phyloP scores from a whole-genome alignment of 2,797 vertebrate genomes.

The Rhincodon typus region DNA sequence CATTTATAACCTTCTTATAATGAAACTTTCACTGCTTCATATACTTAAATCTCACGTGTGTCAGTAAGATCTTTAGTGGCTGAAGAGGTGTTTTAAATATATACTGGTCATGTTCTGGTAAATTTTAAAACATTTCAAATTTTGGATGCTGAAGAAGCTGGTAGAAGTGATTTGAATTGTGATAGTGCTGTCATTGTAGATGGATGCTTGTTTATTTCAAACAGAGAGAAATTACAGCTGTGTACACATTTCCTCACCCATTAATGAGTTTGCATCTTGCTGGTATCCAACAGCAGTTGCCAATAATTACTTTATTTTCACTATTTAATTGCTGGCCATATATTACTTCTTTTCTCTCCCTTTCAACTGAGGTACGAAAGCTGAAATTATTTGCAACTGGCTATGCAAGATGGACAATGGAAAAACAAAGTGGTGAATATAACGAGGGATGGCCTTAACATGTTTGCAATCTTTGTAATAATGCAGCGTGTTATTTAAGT shows the following conservation, averaged over 20 bases:
- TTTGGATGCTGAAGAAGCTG: not conserved
- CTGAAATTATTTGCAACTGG: not conserved
- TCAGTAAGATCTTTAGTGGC: not conserved
- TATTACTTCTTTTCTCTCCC: not conserved
- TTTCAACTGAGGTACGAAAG: not conserved
- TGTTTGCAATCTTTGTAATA: not conserved
- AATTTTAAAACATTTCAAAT: not conserved
- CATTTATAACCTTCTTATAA: not conserved
- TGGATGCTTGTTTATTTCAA: not conserved
- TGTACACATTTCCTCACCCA: not conserved
- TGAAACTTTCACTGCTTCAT: constrained; percentile 1
- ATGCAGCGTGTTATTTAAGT: not conserved
- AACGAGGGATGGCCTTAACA: not conserved
- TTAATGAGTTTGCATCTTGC: too few relatives aligned
- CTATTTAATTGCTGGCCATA: not conserved
- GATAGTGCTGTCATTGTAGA: not conserved
- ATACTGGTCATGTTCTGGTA: not conserved
- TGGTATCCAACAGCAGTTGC: not conserved
- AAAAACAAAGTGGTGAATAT: not conserved
- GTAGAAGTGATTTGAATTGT: not conserved
- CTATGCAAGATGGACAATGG: not conserved
- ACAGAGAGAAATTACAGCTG: not conserved
- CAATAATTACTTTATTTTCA: not conserved
- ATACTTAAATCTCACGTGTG: not conserved
- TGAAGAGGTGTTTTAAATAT: not conserved